Evolutionary conservation across 1,140 invertebrate genomes (phyloP).

Genomic region (Anadara kagoshimensis): DNA sequence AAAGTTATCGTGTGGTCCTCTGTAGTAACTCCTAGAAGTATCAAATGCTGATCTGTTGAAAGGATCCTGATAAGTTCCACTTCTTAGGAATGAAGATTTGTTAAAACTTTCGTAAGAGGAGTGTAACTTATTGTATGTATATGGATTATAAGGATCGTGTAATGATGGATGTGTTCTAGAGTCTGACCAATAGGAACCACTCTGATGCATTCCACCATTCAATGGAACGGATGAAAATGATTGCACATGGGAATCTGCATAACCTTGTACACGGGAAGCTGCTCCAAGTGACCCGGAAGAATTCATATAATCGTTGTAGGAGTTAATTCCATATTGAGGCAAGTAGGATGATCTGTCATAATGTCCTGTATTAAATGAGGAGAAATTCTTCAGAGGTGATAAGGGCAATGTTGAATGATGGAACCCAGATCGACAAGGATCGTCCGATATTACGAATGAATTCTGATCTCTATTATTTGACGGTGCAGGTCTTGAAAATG

Average conservation of each 20-base stretch:
- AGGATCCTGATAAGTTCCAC: slow-evolving; percentile 50
- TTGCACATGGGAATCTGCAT: slow-evolving; percentile 52
- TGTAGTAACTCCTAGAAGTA: slow-evolving; percentile 47
- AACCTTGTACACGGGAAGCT: slow-evolving; percentile 37
- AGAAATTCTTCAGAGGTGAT: slow-evolving; percentile 55
- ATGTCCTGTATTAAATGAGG: slow-evolving; percentile 42
- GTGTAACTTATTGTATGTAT: slow-evolving; percentile 52
- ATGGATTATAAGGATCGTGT: slow-evolving; percentile 53
- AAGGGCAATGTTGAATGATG: slow-evolving; percentile 37
- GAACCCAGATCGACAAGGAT: slow-evolving; percentile 27
- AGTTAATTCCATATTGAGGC: slow-evolving; percentile 51
- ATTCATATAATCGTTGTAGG: slow-evolving; percentile 58
- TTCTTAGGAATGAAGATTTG: slow-evolving; percentile 52
- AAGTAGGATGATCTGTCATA: slow-evolving; percentile 58
- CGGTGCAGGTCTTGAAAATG: slow-evolving; percentile 53
- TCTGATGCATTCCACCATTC: slow-evolving; percentile 39
- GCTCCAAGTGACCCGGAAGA: slow-evolving; percentile 37
- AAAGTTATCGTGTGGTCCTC: slow-evolving; percentile 57
- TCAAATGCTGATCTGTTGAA: slow-evolving; percentile 57
- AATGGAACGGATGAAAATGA: slow-evolving; percentile 50
- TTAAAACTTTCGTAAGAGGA: slow-evolving; percentile 58
- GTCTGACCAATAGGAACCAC: slow-evolving; percentile 56
- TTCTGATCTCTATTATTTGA: slow-evolving; percentile 35
- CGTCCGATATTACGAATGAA: slow-evolving; percentile 36
- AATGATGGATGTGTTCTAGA: slow-evolving; percentile 44